Conservation (phyloP, 2,113 vertebrate genomes). For the Vidua chalybeata region DNA sequence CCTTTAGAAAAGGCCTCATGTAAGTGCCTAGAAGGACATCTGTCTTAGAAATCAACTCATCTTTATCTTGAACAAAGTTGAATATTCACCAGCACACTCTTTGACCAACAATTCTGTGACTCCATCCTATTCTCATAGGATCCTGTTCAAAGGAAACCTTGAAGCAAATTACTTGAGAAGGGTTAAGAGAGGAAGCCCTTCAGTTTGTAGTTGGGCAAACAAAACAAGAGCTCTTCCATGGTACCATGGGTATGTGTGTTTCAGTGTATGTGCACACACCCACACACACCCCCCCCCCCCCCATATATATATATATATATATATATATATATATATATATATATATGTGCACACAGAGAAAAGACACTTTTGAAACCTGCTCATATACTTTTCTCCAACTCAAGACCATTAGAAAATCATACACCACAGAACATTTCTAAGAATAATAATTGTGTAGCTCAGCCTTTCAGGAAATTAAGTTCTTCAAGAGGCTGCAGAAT, state of each 20-base stretch:
- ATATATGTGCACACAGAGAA: neutral
- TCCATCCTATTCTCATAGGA: neutral
- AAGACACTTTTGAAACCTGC: neutral
- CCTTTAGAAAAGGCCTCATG: neutral
- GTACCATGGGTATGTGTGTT: neutral
- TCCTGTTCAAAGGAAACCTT: neutral
- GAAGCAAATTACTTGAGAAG: neutral
- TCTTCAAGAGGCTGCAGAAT: neutral
- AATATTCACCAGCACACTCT: neutral
- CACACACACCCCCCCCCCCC: too few species aligned
- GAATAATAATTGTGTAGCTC: neutral
- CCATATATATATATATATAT: rapidly evolving
- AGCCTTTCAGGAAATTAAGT: neutral
- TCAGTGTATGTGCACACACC: neutral
- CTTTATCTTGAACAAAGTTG: neutral
- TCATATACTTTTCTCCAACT: neutral
- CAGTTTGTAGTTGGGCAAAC: neutral
- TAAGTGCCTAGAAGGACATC: neutral
- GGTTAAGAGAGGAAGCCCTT: neutral
- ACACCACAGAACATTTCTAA: neutral
- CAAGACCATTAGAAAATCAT: neutral
- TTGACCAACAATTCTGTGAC: neutral
- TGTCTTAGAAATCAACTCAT: neutral
- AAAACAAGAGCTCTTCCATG: neutral
- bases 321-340: rapidly evolving